Percentiles rank a stretch among this genome's conserved stretches.
Evolutionary conservation across 2,797 vertebrate species (phyloP).

Genomic region (Avahi laniger): DNA sequence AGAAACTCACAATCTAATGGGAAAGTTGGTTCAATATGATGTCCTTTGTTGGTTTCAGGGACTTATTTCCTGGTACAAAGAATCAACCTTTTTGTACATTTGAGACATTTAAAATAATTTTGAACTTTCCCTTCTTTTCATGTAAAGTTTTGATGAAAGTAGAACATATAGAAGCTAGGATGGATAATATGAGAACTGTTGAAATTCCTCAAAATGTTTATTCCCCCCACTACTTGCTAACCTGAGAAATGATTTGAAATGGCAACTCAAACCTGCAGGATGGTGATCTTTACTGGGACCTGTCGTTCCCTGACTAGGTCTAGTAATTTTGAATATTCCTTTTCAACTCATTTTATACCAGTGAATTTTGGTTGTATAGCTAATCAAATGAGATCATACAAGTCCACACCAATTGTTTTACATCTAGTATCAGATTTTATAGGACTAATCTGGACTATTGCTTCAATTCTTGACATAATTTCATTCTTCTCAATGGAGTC

Average conservation of each 20-base stretch:
- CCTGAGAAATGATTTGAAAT: conserved; percentile 22
- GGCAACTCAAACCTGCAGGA: not conserved
- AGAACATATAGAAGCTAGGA: not conserved
- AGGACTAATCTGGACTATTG: not conserved
- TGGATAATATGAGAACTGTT: not conserved
- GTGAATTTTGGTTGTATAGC: not conserved
- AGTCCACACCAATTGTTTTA: not conserved
- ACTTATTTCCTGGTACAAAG: not conserved
- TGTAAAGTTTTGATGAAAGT: not conserved
- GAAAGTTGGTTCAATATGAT: not conserved
- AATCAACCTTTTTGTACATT: not conserved
- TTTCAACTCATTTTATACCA: not conserved
- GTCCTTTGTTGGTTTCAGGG: not conserved
- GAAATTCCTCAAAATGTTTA: not conserved
- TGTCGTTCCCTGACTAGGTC: not conserved
- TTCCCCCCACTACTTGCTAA: not conserved
- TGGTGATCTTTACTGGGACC: not conserved
- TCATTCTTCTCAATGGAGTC: not conserved
- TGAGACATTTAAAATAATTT: not conserved
- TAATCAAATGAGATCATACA: not conserved
- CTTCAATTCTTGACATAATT: not conserved
- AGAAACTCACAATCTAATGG: not conserved
- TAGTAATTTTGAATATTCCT: not conserved
- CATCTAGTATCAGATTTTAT: not conserved
- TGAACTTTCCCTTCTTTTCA: not conserved